Percentiles rank a stretch among this genome's conserved stretches.
Conservation (phyloP, 2,888 invertebrate genomes). For the Xanthostigma xanthostigma region DNA sequence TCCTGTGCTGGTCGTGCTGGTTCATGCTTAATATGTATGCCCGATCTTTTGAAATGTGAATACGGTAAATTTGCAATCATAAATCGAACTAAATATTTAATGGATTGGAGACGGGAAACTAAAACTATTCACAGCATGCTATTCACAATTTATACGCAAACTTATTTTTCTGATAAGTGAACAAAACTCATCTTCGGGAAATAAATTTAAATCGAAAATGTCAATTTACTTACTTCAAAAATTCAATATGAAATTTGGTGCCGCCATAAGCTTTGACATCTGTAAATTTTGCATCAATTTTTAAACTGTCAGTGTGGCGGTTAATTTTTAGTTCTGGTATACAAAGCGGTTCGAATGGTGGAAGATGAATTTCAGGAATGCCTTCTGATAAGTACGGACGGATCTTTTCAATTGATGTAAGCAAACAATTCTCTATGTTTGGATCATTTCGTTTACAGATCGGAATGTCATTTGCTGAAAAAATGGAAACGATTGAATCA, state of each 20-base stretch:
- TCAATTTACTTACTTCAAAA: conserved; percentile 38
- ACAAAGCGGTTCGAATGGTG: conserved; percentile 52
- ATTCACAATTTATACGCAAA: too few relatives aligned
- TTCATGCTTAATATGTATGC: too few relatives aligned
- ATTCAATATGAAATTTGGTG: conserved; percentile 45
- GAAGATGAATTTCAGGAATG: conserved; percentile 51
- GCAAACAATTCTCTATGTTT: conserved; percentile 44
- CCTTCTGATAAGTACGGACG: conserved; percentile 42
- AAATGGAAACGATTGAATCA: too few relatives aligned
- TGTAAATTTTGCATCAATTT: conserved; percentile 48
- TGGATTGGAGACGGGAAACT: too few relatives aligned
- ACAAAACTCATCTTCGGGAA: too few relatives aligned
- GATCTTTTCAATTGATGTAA: conserved; percentile 40
- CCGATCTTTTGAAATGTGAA: too few relatives aligned
- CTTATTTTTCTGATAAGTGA: too few relatives aligned
- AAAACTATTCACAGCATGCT: too few relatives aligned
- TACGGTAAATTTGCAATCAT: too few relatives aligned
- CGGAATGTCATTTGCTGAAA: conserved; percentile 45
- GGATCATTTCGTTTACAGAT: conserved; percentile 49
- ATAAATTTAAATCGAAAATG: too few relatives aligned
- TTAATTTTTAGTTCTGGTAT: conserved; percentile 53
- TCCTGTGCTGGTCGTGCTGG: too few relatives aligned
- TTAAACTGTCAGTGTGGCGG: conserved; percentile 52
- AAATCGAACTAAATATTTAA: too few relatives aligned
- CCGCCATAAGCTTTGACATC: conserved; percentile 49